Conservation (phyloP, 2,888 invertebrate species). For the Pasiphila rectangulata region DNA sequence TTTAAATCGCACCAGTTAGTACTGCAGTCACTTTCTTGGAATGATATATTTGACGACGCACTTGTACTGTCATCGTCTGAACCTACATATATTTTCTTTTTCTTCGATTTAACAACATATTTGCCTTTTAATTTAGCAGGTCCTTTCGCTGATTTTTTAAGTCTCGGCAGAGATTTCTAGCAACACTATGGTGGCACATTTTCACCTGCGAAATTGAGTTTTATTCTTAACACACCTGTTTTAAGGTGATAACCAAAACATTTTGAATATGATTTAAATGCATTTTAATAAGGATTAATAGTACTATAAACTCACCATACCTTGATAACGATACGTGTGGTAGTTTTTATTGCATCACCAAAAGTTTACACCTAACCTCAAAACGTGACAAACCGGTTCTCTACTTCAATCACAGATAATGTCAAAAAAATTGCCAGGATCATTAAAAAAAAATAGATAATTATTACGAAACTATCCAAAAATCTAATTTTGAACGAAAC, state of each 20-base stretch:
- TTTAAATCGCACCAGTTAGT: too few relatives aligned
- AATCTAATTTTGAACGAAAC: slow-evolving; percentile 14
- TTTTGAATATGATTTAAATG: slow-evolving; percentile 13
- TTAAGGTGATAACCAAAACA: slow-evolving; percentile 12
- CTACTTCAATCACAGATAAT: slow-evolving; percentile 10
- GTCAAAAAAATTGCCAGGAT: slow-evolving; percentile 9
- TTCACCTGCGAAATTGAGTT: slow-evolving; percentile 20
- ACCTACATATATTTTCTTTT: too few relatives aligned
- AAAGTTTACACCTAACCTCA: slow-evolving; percentile 15
- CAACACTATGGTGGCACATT: slow-evolving; percentile 19
- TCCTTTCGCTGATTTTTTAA: too few relatives aligned
- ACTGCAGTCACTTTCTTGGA: too few relatives aligned
- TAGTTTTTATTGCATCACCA: slow-evolving; percentile 8
- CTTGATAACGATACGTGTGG: slow-evolving; percentile 11
- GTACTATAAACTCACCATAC: slow-evolving; percentile 11
- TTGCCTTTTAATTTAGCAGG: too few relatives aligned
- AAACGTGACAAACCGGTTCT: slow-evolving; percentile 13
- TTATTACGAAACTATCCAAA: slow-evolving; percentile 7
- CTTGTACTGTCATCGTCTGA: too few relatives aligned
- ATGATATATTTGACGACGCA: too few relatives aligned
- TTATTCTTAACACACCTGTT: slow-evolving; percentile 12
- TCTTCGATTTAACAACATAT: too few relatives aligned
- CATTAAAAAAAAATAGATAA: slow-evolving; percentile 4
- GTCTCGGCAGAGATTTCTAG: too few relatives aligned
- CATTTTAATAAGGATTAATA: slow-evolving; percentile 10